Evolutionary conservation across 2,797 vertebrate genomes (phyloP).

Genomic region (Acipenser transmontanus): DNA sequence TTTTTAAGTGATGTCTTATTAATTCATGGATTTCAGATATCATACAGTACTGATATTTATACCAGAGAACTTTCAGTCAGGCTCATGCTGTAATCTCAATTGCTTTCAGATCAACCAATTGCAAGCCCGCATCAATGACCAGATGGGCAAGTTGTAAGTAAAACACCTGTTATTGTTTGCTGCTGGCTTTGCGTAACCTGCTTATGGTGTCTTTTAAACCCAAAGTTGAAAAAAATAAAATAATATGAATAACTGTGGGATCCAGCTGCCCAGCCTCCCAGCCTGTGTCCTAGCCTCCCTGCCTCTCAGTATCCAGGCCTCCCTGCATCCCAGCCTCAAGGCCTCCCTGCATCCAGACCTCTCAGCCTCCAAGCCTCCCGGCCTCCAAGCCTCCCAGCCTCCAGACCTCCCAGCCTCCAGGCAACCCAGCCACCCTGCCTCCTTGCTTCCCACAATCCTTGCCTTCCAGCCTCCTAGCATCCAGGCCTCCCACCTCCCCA

Average conservation of each 20-base stretch:
- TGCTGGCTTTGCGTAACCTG: conserved; percentile 38
- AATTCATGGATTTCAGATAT: not conserved
- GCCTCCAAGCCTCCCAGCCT: too few species aligned
- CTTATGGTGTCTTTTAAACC: conserved; percentile 27
- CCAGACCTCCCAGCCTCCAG: too few species aligned
- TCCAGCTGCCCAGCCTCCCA: not conserved
- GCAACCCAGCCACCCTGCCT: too few species aligned
- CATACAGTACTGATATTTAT: not conserved
- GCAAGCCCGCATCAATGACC: conserved; percentile 52
- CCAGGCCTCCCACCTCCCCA: too few species aligned
- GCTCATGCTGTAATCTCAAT: conserved; percentile 30
- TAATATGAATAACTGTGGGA: not conserved
- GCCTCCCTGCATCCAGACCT: not conserved
- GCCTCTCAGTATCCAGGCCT: conserved; percentile 9
- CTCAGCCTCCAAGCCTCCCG: too few species aligned
- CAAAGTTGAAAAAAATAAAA: conserved; percentile 11
- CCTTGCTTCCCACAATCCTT: too few species aligned
- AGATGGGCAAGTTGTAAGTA: conserved; percentile 58
- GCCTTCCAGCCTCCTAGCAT: too few species aligned
- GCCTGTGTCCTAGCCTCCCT: not conserved
- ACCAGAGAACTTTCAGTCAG: conserved; percentile 11
- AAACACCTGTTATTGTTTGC: conserved; percentile 26
- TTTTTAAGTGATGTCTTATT: too few species aligned
- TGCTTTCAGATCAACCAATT: conserved; percentile 52
- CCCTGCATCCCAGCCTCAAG: conserved; percentile 6